A percentile compares a stretch with the other conserved stretches of the same genome.
phyloP scores from a whole-genome alignment of 1,140 invertebrate genomes.

The Aricia agestis region DNA sequence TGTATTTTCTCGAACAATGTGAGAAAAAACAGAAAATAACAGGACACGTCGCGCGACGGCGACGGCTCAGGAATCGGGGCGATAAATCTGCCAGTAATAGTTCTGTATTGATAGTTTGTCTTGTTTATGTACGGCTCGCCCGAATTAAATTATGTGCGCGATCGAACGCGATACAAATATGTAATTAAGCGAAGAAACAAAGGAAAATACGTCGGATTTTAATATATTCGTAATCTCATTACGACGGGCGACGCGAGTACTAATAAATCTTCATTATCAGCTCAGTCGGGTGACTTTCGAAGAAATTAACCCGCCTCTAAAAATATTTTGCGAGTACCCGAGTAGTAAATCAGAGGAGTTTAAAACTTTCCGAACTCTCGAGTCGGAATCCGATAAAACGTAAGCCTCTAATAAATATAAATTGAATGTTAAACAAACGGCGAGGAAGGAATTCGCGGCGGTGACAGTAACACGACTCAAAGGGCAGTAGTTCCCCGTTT shows the following conservation, averaged over 20 bases:
- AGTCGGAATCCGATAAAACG: not conserved
- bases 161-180: not conserved
- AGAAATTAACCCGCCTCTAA: not conserved
- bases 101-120: not conserved
- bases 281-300: not conserved
- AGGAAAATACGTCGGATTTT: not conserved
- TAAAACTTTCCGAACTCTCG: not conserved
- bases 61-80: not conserved
- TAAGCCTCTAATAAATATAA: not conserved
- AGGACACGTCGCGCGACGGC: not conserved
- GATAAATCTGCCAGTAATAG: constrained; percentile 1
- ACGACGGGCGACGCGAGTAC: not conserved
- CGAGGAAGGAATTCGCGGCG: not conserved
- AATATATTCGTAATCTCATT: not conserved
- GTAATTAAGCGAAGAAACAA: not conserved
- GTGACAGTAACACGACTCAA: constrained; percentile 17
- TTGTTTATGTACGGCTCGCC: not conserved
- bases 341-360: not conserved
- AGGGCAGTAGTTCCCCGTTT: constrained; percentile 28
- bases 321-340: not conserved
- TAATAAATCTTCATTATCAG: constrained; percentile 2
- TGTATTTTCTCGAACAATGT: constrained; percentile 3
- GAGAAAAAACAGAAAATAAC: constrained; percentile 1
- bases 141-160: constrained; percentile 1
- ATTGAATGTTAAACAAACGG: not conserved